Percentiles rank a stretch among this genome's conserved stretches.
Evolutionary conservation across 1,140 invertebrate species (phyloP).

Genomic region (Caenorhabditis tropicalis): DNA sequence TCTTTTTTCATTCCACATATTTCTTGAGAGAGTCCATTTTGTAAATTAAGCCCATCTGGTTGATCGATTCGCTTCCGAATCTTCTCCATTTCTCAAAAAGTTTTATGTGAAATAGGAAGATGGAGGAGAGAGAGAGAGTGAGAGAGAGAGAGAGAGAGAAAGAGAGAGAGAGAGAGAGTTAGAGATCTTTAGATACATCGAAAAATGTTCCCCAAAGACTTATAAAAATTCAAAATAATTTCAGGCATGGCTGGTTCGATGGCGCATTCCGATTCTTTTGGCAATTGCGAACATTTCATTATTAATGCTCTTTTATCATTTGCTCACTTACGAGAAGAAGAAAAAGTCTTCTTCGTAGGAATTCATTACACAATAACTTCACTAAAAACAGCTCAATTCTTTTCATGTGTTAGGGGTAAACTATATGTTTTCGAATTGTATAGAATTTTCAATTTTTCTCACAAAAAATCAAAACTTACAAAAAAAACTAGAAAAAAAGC

Average conservation of each 20-base stretch:
- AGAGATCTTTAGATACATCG: no score
- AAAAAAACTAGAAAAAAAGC: background rate
- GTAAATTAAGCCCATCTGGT: background rate
- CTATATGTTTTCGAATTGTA: constrained; percentile 1
- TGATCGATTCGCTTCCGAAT: background rate
- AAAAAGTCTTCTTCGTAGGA: constrained; percentile 33
- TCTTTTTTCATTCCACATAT: background rate
- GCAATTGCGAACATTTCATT: constrained; percentile 63
- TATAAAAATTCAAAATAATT: no score
- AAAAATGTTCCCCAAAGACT: no score
- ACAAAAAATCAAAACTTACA: background rate
- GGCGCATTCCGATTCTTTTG: constrained; percentile 58
- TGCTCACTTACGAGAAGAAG: constrained; percentile 73
- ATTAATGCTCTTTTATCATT: constrained; percentile 61
- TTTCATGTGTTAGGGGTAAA: background rate
- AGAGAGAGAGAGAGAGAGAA: no score
- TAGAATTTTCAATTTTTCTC: constrained; percentile 11
- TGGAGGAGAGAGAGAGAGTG: background rate
- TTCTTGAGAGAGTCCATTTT: background rate
- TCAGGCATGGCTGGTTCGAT: constrained; percentile 61
- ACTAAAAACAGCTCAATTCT: constrained; percentile 15
- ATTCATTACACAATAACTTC: background rate
- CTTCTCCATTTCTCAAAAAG: background rate
- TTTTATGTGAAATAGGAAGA: background rate
- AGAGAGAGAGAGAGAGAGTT: no score